A percentile compares a stretch with the other conserved stretches of the same genome.
Conservation (phyloP, 2,113 vertebrate species). For the Genyomyrus donnyi region DNA sequence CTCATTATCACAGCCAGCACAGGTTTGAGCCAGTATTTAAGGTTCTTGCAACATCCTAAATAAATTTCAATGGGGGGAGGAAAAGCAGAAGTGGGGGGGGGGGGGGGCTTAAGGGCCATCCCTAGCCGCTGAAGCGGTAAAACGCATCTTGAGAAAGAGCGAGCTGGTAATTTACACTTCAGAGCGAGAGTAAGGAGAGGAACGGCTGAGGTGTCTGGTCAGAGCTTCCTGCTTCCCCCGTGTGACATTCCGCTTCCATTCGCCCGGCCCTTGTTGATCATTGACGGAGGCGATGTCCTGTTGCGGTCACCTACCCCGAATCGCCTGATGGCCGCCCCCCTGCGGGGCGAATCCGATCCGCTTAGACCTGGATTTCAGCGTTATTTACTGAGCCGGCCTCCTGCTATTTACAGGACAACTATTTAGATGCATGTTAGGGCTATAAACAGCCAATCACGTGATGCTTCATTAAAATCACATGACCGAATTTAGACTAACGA, state of each 20-base stretch:
- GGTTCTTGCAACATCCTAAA: neutral
- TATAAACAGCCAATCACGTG: constrained; percentile 19
- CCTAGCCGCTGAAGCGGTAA: neutral
- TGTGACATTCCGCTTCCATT: neutral
- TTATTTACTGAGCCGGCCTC: constrained; percentile 27
- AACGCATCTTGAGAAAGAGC: constrained; percentile 1
- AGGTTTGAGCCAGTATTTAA: neutral
- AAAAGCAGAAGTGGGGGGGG: neutral
- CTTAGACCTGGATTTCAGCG: constrained; percentile 32
- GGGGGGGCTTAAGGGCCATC: neutral
- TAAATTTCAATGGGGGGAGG: neutral
- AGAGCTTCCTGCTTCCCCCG: neutral
- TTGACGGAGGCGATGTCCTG: neutral
- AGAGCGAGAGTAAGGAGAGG: neutral
- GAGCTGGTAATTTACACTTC: neutral
- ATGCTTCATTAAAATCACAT: neutral
- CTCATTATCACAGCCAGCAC: neutral
- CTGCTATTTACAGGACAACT: constrained; percentile 27
- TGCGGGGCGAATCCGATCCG: constrained; percentile 28
- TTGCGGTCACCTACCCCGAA: neutral
- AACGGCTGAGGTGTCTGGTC: neutral
- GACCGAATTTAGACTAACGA: neutral
- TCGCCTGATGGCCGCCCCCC: constrained; percentile 7
- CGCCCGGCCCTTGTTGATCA: neutral
- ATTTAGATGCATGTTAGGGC: constrained; percentile 9